Evolutionary conservation across 2,797 vertebrate genomes (phyloP).

Genomic region (Hephaestus fuliginosus): DNA sequence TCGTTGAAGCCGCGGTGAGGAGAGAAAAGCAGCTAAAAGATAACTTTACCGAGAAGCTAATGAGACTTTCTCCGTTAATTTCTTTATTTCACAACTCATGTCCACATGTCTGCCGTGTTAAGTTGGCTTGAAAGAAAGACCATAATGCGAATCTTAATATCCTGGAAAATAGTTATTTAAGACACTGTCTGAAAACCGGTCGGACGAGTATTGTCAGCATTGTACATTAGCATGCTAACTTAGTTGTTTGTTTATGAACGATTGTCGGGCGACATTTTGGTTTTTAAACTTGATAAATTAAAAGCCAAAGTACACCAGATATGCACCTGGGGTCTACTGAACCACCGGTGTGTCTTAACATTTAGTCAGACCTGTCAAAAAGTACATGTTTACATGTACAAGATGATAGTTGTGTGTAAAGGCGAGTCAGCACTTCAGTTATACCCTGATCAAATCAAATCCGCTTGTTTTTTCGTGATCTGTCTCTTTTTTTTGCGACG

Average conservation of each 20-base stretch:
- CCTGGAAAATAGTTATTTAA: neutral
- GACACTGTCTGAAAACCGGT: neutral
- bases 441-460: neutral
- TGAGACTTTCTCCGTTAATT: neutral
- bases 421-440: too few relatives aligned
- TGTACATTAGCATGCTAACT: conserved; percentile 22
- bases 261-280: conserved; percentile 3
- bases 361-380: neutral
- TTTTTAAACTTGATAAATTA: neutral
- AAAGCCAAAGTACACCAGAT: neutral
- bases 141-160: rapidly evolving
- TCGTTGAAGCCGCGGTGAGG: neutral
- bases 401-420: neutral
- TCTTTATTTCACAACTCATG: rapidly evolving
- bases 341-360: neutral
- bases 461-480: neutral
- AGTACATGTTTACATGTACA: neutral
- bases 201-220: neutral
- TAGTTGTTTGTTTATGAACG: conserved; percentile 43
- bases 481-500: neutral
- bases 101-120: too few relatives aligned
- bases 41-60: conserved; percentile 23
- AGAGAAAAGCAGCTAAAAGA: neutral
- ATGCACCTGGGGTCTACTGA: neutral
- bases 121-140: rapidly evolving